Conservation (phyloP, 2,888 invertebrate genomes). For the Amphipyra tragopoginis region DNA sequence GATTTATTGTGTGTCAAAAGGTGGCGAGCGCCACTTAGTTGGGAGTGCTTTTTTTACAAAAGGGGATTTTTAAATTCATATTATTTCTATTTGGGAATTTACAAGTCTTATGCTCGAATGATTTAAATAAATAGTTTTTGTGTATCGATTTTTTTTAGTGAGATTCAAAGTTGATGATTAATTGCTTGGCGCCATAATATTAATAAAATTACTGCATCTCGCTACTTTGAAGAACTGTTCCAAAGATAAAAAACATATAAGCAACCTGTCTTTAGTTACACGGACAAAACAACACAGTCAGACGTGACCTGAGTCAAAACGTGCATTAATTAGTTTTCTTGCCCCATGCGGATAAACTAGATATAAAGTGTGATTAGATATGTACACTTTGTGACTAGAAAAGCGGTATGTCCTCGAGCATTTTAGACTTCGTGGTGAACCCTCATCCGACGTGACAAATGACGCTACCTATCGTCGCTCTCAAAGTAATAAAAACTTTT, state of each 20-base stretch:
- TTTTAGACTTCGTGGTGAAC: conserved; percentile 34
- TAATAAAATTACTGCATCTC: not conserved
- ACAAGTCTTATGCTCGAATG: conserved; percentile 48
- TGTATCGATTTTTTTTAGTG: conserved; percentile 4
- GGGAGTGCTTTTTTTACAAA: conserved; percentile 81
- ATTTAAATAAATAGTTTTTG: conserved; percentile 48
- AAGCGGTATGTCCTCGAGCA: too few species aligned
- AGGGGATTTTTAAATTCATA: conserved; percentile 77
- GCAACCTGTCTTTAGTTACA: not conserved
- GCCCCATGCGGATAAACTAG: not conserved
- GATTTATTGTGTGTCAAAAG: conserved; percentile 90
- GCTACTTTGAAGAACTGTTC: not conserved
- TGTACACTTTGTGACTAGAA: conserved; percentile 5
- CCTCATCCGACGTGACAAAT: conserved; percentile 50
- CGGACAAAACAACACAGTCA: not conserved
- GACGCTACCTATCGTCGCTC: conserved; percentile 32
- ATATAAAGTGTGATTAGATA: conserved; percentile 15
- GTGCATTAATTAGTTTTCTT: not conserved
- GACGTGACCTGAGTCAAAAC: not conserved
- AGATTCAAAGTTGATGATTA: not conserved
- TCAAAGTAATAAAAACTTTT: conserved; percentile 49
- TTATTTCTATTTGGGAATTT: conserved; percentile 69
- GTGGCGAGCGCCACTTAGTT: conserved; percentile 89
- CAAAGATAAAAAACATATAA: too few species aligned
- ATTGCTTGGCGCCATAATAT: conserved; percentile 4